phyloP scores from a whole-genome alignment of 2,797 vertebrate genomes.

The Pygocentrus nattereri region DNA sequence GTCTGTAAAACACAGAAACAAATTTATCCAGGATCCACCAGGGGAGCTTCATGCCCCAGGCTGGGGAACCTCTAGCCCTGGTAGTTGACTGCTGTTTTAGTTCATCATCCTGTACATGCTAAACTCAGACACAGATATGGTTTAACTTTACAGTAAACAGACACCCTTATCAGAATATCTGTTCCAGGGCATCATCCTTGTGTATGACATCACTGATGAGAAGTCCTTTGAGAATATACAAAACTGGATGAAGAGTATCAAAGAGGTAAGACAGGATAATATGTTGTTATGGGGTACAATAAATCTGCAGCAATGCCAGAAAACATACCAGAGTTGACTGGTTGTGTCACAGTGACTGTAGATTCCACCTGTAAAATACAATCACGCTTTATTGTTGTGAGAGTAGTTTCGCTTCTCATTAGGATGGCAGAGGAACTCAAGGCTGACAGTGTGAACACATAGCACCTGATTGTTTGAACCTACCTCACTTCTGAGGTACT shows the following conservation, averaged over 20 bases:
- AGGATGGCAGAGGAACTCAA: slow-evolving; percentile 17
- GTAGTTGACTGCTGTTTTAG: too few species aligned
- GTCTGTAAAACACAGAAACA: too few species aligned
- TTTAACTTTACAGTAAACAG: too few species aligned
- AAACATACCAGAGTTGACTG: too few species aligned
- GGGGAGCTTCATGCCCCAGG: too few species aligned
- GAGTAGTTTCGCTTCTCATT: slow-evolving; percentile 46
- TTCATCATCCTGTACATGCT: too few species aligned
- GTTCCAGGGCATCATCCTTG: slow-evolving; percentile 92
- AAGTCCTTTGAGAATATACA: slow-evolving; percentile 97
- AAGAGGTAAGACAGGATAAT: slow-evolving; percentile 79
- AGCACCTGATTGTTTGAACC: slow-evolving; percentile 8
- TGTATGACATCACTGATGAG: slow-evolving; percentile 95
- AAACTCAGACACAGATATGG: too few species aligned
- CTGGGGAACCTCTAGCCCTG: too few species aligned
- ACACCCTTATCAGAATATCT: neutral
- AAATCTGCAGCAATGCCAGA: too few species aligned
- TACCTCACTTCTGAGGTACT: neutral
- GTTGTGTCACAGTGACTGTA: neutral
- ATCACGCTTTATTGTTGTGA: neutral
- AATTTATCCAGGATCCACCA: too few species aligned
- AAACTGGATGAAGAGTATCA: slow-evolving; percentile 98
- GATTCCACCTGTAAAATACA: slow-evolving; percentile 17
- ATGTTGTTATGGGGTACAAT: too few species aligned
- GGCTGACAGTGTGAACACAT: neutral